Percentiles rank a stretch among this genome's conserved stretches.
Conservation (phyloP, 2,797 vertebrate genomes). For the Malacoraja senta region DNA sequence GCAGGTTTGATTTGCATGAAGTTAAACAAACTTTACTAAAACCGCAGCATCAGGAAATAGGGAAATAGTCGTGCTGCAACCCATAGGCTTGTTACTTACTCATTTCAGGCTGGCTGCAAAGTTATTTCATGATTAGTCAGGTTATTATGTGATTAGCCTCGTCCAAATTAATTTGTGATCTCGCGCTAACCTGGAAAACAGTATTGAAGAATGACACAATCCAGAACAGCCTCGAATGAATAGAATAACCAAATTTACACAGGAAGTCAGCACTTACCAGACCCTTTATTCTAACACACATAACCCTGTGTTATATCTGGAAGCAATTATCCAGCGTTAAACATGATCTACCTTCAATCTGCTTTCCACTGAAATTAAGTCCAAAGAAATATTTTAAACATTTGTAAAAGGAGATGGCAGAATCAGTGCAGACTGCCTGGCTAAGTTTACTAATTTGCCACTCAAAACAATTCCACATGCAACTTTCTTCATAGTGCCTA, state of each 20-base stretch:
- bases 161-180: conserved; percentile 21
- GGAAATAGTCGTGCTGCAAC: not conserved
- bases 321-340: conserved; percentile 87
- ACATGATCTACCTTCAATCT: conserved; percentile 88
- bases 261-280: conserved; percentile 87
- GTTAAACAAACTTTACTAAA: not conserved
- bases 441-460: conserved; percentile 28
- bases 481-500: not conserved
- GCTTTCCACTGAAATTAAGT: conserved; percentile 82
- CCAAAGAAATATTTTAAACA: conserved; percentile 75
- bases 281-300: conserved; percentile 72
- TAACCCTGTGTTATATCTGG: conserved; percentile 79
- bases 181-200: conserved; percentile 9
- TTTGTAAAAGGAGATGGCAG: conserved; percentile 65
- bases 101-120: not conserved
- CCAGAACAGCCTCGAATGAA: conserved; percentile 72
- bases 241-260: conserved; percentile 77
- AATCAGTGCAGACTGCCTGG: conserved; percentile 22
- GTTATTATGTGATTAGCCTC: conserved; percentile 1
- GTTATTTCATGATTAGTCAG: not conserved
- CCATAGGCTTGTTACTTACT: not conserved
- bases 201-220: conserved; percentile 63
- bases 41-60: not conserved
- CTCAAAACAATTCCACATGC: conserved; percentile 19
- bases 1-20: not conserved